These are phyloP conservation scores for Hemitrygon akajei DNA, from an alignment of 2,797 vertebrate species.

Conservation along the genomic window DNA sequence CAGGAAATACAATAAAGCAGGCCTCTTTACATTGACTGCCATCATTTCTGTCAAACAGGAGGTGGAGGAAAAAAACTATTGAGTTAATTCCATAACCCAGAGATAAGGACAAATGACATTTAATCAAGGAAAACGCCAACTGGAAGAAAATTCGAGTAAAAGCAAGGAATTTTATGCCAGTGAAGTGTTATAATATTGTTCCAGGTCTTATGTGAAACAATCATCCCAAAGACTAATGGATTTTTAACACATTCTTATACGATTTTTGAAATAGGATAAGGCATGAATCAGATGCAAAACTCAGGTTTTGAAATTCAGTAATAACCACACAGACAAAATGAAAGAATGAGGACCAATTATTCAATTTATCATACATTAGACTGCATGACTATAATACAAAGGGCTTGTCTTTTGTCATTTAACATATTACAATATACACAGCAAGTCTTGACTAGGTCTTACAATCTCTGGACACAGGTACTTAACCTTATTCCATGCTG, in stretches of 20 bases:
- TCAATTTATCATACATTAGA: constrained; percentile 99
- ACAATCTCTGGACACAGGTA: constrained; percentile 99
- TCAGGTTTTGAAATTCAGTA: not conserved
- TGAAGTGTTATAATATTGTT: not conserved
- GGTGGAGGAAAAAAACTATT: not conserved
- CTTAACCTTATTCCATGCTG: constrained; percentile 98
- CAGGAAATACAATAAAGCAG: not conserved
- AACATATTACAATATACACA: constrained; percentile 99
- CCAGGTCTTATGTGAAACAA: not conserved
- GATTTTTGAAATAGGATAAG: not conserved
- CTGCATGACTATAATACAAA: constrained; percentile 99
- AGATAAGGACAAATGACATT: not conserved
- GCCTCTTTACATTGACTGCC: not conserved
- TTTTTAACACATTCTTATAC: not conserved
- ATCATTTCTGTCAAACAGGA: not conserved
- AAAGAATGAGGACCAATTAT: constrained; percentile 90
- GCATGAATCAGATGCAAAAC: not conserved
- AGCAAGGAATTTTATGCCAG: not conserved
- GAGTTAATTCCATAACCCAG: not conserved
- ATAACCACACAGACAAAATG: constrained; percentile 46
- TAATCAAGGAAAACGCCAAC: not conserved
- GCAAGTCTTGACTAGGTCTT: constrained; percentile 99
- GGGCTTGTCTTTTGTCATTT: constrained; percentile 82
- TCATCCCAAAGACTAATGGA: not conserved
- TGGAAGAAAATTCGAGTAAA: not conserved